Evolutionary conservation across 2,113 vertebrate species (phyloP), one percentile per base, ranked within the genome.

Genomic region (Martes martes): DNA sequence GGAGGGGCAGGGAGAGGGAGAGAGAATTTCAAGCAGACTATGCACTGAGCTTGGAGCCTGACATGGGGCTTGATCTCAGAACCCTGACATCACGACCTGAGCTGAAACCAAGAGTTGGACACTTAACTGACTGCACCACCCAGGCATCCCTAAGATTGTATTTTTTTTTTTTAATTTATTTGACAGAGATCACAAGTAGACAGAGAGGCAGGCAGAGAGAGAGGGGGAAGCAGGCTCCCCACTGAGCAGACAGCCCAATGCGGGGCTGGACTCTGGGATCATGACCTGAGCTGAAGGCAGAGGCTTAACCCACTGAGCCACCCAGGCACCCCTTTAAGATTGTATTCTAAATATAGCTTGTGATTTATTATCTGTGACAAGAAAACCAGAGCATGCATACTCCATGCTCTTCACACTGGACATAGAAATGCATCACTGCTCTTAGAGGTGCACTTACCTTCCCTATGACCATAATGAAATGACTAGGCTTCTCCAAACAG

Each of bases 301-400:
- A 16, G n/a, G 65, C 33, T 69, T 69, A 69, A 36, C 33, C 33
- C 7, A 69, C 67, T 36, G 67, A 1, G 4, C n/a, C 33, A 69
- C 33, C 15, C 16, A 21, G 18, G 13, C 1, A 2, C 33, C 33
- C 65, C 65, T 1, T 31, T 31, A 67, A n/a, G 65, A 69, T 0
- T 39, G 11, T 79, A 83, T 31, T 94, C 81, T 94, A 91, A 91
- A 74, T 74, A 80, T 18, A n/a, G n/a, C 21, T 73, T 88, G 28
- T 86, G 45, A 90, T 86, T 89, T 84, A 81, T 71, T 91, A 89
- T 47, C 63, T 94, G 26, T 57, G 52, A 39, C 52, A 97, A 65
- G 47, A 28, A 50, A 76, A 73, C 26, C 19, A 82, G 33, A 82
- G 36, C 71, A 83, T 1, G n/a, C 5, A 39, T 86, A 92, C 26